These are phyloP conservation scores for Gobionotothen gibberifrons DNA, from an alignment of 2,797 vertebrate genomes.

Conservation along the genomic window DNA sequence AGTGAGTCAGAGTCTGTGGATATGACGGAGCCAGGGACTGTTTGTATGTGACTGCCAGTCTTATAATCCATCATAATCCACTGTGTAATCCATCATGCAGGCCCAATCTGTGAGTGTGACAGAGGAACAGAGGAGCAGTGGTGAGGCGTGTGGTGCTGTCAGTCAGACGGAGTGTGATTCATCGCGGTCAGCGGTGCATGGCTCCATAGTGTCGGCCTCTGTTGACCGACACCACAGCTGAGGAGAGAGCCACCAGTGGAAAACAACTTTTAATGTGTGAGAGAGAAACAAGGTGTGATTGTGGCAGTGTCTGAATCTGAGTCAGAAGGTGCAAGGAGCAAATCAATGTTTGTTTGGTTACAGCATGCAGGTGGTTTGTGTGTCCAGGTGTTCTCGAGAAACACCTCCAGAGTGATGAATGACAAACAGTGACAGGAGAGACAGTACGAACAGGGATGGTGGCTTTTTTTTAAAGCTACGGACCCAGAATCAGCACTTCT, in stretches of 20 bases:
- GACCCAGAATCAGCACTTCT: no score
- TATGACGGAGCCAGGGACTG: constrained; percentile 16
- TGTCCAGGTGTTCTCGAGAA: constrained; percentile 12
- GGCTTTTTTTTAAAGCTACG: no score
- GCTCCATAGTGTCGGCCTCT: constrained; percentile 39
- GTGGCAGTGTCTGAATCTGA: constrained; percentile 9
- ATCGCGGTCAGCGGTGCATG: constrained; percentile 56
- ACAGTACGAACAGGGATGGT: neutral
- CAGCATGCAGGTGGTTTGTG: constrained; percentile 6
- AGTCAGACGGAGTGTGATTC: constrained; percentile 57
- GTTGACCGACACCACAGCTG: constrained; percentile 33
- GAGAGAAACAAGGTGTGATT: constrained; percentile 6
- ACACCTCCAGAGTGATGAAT: constrained; percentile 12
- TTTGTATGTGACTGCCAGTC: constrained; percentile 42
- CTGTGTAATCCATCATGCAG: constrained; percentile 68
- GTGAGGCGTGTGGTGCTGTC: constrained; percentile 52
- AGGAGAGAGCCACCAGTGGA: constrained; percentile 29
- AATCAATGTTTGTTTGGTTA: constrained; percentile 20
- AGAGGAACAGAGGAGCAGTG: constrained; percentile 49
- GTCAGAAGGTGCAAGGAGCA: constrained; percentile 23
- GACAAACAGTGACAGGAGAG: constrained; percentile 4
- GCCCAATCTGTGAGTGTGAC: constrained; percentile 63
- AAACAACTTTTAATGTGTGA: constrained; percentile 38
- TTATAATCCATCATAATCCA: constrained; percentile 74
- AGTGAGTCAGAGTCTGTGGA: constrained; percentile 26